Percentiles rank a stretch among this genome's conserved stretches.
Evolutionary conservation across 2,797 vertebrate species (phyloP).

Genomic region (Lindbergichthys nudifrons): DNA sequence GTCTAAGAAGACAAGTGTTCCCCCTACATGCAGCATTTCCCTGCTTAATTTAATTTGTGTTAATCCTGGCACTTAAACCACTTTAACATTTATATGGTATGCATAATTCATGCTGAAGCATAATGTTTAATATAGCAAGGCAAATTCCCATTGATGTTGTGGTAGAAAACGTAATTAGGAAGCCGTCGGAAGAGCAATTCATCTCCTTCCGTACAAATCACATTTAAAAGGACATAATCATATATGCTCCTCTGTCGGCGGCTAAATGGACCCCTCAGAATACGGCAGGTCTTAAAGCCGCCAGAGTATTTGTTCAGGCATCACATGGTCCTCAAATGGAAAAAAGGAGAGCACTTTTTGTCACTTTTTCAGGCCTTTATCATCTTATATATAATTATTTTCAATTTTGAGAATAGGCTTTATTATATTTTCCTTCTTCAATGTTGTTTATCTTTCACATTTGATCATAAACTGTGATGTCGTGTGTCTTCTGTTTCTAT

Average conservation of each 20-base stretch:
- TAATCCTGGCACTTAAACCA: constrained; percentile 49
- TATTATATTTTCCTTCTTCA: not conserved
- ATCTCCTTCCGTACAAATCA: constrained; percentile 57
- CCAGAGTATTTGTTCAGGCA: constrained; percentile 14
- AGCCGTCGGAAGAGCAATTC: constrained; percentile 51
- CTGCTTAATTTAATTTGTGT: constrained; percentile 47
- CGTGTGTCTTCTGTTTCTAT: not conserved
- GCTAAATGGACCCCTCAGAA: constrained; percentile 45
- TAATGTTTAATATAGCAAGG: constrained; percentile 40
- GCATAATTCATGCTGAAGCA: constrained; percentile 54
- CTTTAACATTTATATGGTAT: constrained; percentile 51
- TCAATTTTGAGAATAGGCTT: not conserved
- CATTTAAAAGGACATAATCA: constrained; percentile 60
- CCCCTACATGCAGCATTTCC: constrained; percentile 12
- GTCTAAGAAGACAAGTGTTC: constrained; percentile 15
- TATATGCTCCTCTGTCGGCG: constrained; percentile 40
- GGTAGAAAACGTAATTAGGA: constrained; percentile 55
- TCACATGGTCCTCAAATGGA: constrained; percentile 1
- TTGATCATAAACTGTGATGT: not conserved
- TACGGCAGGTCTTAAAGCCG: constrained; percentile 17
- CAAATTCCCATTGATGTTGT: constrained; percentile 33
- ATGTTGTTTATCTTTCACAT: not conserved
- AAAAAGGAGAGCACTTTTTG: not conserved
- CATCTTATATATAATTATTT: not conserved
- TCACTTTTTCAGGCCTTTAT: constrained; percentile 4